Base-by-base conservation (phyloP, 1,140 invertebrate genomes). In the Drosophila athabasca region DNA sequence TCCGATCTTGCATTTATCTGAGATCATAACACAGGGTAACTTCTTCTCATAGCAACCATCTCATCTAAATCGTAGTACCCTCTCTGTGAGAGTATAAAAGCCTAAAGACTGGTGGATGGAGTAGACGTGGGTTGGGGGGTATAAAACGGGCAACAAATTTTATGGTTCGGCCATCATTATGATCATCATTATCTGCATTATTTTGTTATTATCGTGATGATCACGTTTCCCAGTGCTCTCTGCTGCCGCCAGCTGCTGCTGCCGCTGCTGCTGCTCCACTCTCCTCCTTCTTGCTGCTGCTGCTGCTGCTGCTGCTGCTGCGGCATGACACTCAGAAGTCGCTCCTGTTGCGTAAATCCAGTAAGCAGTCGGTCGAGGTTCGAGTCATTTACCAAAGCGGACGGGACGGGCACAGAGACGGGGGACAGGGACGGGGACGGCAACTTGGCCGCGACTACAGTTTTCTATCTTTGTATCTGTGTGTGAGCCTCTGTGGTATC, bases 311-410 rank as follows among this genome's bases (percentile, higher is more conserved):
- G 19, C 39, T 75, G 67, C 59, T 43, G 62, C 57, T 64, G 29
- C 22, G 52, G 29, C 60, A 46, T 50, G 44, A 54, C 79, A 67
- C 60, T 62, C 75, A 77, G 83, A 88, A 88, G 79, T 73, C 64
- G 62, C 82, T 87, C 82, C 82, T 88, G 83, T 88, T 88, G 83
- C 83, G 83, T 88, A 88, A 88, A 88, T 58, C 83, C 83, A 88
- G 83, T 88, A 62, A 88, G 79, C 84, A 88, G 67, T 84, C 72
- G 68, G 71, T 82, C 71, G 81, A 74, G 64, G 76, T 69, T 78
- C 68, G 59, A 66, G 64, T 76, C 74, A 76, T 76, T 76, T 76
- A 75, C 72, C 73, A 76, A 76, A 67, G 70, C 72, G 72, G 35
- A 39, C 35, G 35, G 35, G 8, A 76, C 73, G 73, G 73, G 17